phyloP scores from a whole-genome alignment of 2,888 invertebrate genomes.

The Cheilosia grossa region DNA sequence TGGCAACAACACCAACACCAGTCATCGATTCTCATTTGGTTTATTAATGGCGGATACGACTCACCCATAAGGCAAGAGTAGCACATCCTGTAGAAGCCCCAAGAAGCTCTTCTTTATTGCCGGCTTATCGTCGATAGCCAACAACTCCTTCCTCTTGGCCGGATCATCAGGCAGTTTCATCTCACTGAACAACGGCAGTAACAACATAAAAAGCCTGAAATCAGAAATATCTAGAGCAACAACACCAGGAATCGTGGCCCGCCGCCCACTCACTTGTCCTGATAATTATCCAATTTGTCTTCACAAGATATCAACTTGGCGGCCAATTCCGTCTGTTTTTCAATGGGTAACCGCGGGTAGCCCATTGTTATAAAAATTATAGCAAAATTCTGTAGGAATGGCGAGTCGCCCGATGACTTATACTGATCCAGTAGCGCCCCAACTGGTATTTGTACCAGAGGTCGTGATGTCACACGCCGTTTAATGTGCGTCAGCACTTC shows the following conservation, averaged over 20 bases:
- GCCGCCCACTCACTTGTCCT: constrained; percentile 87
- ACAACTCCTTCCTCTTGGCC: constrained; percentile 86
- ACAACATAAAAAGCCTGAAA: constrained; percentile 89
- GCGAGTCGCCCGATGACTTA: constrained; percentile 87
- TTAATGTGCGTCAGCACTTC: constrained; percentile 96
- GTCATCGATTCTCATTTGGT: too few relatives aligned
- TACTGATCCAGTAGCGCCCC: constrained; percentile 92
- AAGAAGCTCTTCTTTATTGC: constrained; percentile 84
- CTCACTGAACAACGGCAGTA: constrained; percentile 91
- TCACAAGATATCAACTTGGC: constrained; percentile 91
- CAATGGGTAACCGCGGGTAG: constrained; percentile 90
- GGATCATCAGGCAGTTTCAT: constrained; percentile 87
- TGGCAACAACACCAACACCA: too few relatives aligned
- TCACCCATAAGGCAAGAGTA: constrained; percentile 94
- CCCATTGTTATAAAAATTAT: constrained; percentile 97
- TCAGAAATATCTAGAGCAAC: neutral
- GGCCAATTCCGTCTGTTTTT: constrained; percentile 89
- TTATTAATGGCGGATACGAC: constrained; percentile 70
- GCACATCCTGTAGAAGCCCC: constrained; percentile 91
- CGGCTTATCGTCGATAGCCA: constrained; percentile 90
- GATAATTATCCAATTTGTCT: constrained; percentile 91
- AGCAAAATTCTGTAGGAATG: constrained; percentile 93
- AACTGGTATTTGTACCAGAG: constrained; percentile 93
- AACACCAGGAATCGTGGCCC: constrained; percentile 12
- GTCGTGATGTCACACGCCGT: constrained; percentile 93